Percentiles rank a stretch among this genome's conserved stretches.
These are phyloP conservation scores for Cataglyphis altisquamis DNA, from an alignment of 2,888 invertebrate species.

Conservation along the genomic window DNA sequence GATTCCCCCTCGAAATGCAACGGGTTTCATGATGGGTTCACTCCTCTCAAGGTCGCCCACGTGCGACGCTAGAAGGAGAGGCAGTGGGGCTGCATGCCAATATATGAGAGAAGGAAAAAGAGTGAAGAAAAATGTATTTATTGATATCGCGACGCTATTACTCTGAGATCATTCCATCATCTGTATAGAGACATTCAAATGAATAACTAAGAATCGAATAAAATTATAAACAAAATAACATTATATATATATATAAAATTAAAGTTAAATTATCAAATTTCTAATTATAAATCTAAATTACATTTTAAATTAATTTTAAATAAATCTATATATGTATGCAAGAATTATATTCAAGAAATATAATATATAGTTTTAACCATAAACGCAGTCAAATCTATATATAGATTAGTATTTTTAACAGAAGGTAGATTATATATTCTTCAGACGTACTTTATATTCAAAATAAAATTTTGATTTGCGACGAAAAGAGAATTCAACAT, in stretches of 20 bases:
- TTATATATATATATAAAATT: not conserved
- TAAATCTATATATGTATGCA: not conserved
- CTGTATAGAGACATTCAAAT: not conserved
- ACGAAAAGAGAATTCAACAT: slow-evolving; percentile 14
- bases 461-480: slow-evolving; percentile 1
- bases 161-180: not conserved
- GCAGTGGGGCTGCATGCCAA: not conserved
- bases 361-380: not conserved
- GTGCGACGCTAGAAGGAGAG: slow-evolving; percentile 32
- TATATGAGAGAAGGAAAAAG: not conserved
- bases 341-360: not conserved
- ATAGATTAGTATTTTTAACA: not conserved
- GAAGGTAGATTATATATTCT: not conserved
- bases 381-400: not conserved
- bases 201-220: not conserved
- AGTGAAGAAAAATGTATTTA: not conserved
- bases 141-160: not conserved
- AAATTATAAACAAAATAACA: not conserved
- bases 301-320: not conserved
- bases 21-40: slow-evolving; percentile 50
- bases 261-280: not conserved
- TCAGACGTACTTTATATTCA: not conserved
- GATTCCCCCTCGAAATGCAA: slow-evolving; percentile 61
- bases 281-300: slow-evolving; percentile 3
- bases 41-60: slow-evolving; percentile 57